Conservation (phyloP, 2,888 invertebrate species). For the Euphydryas editha region DNA sequence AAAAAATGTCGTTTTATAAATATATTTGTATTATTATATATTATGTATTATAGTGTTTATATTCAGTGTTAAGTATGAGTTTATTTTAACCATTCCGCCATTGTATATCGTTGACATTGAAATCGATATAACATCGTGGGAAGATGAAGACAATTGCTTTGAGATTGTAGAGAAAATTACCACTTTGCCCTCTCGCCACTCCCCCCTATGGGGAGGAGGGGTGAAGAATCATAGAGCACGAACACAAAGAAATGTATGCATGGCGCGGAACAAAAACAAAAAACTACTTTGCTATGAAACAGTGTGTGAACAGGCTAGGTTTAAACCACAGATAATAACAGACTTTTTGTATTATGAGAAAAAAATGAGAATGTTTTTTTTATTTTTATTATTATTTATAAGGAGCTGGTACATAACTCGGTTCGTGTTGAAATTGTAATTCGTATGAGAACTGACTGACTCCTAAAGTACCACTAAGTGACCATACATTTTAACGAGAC, state of each 20-base stretch:
- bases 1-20: no score
- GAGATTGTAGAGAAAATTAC: constrained; percentile 24
- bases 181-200: constrained; percentile 8
- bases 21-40: no score
- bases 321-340: constrained; percentile 12
- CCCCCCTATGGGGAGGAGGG: not conserved
- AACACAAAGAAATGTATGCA: constrained; percentile 24
- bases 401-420: no score
- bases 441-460: no score
- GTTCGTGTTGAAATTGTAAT: no score
- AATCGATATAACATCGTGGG: constrained; percentile 26
- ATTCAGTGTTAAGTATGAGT: not conserved
- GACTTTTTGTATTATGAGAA: not conserved
- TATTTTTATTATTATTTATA: no score
- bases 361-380: not conserved
- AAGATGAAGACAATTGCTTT: constrained; percentile 27
- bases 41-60: no score
- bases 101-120: constrained; percentile 28
- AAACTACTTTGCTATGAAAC: constrained; percentile 20
- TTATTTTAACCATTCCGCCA: not conserved
- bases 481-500: no score
- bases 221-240: constrained; percentile 8
- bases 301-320: constrained; percentile 7
- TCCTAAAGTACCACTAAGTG: no score
- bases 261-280: constrained; percentile 15